Percentiles rank a stretch among this genome's conserved stretches.
Conservation (phyloP, 2,797 vertebrate species). For the Hylomyscus alleni region DNA sequence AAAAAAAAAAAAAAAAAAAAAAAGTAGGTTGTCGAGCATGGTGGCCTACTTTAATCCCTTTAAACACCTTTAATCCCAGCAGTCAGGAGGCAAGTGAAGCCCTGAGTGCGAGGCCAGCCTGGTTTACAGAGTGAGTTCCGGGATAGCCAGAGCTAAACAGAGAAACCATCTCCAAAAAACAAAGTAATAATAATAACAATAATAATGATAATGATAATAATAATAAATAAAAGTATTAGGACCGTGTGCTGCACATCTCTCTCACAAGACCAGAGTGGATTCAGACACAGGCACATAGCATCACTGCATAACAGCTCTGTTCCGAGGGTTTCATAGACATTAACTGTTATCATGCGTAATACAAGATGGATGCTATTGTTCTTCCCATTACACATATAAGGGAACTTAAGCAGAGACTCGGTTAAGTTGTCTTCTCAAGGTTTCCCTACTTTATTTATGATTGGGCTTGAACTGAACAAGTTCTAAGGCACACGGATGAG, state of each 20-base stretch:
- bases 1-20: too few species aligned
- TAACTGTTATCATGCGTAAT: neutral
- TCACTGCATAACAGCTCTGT: neutral
- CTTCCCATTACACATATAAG: neutral
- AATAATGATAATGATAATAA: too few species aligned
- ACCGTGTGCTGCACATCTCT: neutral
- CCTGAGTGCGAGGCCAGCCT: neutral
- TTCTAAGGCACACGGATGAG: neutral
- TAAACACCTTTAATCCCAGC: neutral
- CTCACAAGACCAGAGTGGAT: conserved; percentile 21
- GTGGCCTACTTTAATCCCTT: too few species aligned
- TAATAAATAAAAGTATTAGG: neutral
- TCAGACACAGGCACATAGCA: neutral
- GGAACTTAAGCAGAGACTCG: neutral
- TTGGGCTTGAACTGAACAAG: neutral
- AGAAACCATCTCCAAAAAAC: neutral
- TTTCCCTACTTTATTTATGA: neutral
- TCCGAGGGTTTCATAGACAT: neutral
- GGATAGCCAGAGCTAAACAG: neutral
- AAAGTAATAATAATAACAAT: too few species aligned
- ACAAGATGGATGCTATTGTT: neutral
- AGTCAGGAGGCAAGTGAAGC: neutral
- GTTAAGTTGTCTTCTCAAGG: neutral
- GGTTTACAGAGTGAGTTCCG: neutral
- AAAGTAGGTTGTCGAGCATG: neutral